Conservation (phyloP, 2,888 invertebrate genomes). For the Nesidiocoris tenuis region DNA sequence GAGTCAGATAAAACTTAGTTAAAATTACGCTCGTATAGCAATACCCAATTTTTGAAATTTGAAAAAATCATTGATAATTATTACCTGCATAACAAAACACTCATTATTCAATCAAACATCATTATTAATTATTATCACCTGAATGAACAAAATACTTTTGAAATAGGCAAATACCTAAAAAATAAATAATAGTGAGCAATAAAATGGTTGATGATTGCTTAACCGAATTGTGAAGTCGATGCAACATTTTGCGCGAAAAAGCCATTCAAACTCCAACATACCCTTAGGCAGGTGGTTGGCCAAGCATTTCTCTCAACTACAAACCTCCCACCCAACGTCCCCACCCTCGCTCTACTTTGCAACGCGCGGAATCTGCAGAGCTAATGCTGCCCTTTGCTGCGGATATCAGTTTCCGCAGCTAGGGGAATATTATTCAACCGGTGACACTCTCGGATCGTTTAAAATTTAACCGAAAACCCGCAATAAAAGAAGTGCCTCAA, state of each 20-base stretch:
- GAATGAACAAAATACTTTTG: too few relatives aligned
- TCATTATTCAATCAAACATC: too few relatives aligned
- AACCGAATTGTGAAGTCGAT: too few relatives aligned
- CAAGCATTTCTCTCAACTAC: not conserved
- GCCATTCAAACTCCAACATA: not conserved
- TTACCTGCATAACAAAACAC: too few relatives aligned
- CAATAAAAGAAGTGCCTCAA: not conserved
- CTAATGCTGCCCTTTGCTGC: conserved; percentile 43
- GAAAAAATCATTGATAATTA: too few relatives aligned
- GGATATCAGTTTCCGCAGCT: conserved; percentile 32
- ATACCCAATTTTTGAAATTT: too few relatives aligned
- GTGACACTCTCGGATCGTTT: not conserved
- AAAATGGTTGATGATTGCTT: too few relatives aligned
- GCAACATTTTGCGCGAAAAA: not conserved
- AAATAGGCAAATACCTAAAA: too few relatives aligned
- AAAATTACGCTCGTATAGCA: too few relatives aligned
- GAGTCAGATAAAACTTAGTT: too few relatives aligned
- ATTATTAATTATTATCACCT: too few relatives aligned
- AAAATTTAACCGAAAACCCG: not conserved
- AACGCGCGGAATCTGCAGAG: conserved; percentile 41
- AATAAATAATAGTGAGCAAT: too few relatives aligned
- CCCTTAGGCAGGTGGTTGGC: not conserved
- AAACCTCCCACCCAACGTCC: not conserved
- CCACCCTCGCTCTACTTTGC: not conserved
- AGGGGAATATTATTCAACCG: not conserved